A percentile compares a stretch with the other conserved stretches of the same genome.
phyloP scores from a whole-genome alignment of 1,140 invertebrate genomes.

The Trichomalopsis sarcophagae region DNA sequence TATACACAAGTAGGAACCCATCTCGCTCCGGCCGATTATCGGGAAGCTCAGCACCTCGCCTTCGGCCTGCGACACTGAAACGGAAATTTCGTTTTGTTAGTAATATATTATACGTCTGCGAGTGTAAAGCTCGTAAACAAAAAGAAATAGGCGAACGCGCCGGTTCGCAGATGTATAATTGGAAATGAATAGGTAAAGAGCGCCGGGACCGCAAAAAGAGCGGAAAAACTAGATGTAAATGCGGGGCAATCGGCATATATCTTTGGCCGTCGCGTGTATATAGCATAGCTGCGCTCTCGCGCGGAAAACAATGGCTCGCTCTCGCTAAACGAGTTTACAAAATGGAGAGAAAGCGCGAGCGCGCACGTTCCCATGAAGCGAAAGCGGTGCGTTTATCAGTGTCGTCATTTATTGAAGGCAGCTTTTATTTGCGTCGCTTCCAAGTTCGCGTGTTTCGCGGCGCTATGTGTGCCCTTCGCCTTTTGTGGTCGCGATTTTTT shows the following conservation, averaged over 20 bases:
- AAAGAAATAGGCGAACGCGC: background rate
- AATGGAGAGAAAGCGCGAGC: constrained; percentile 21
- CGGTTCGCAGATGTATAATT: constrained; percentile 27
- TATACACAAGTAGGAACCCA: constrained; percentile 91
- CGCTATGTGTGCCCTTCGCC: background rate
- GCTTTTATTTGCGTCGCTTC: constrained; percentile 47
- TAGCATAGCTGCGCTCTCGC: background rate
- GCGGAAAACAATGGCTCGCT: constrained; percentile 46
- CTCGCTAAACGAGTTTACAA: constrained; percentile 45
- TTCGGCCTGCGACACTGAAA: constrained; percentile 73
- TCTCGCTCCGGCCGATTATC: constrained; percentile 88
- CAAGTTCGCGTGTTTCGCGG: background rate
- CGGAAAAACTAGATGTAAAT: constrained; percentile 43
- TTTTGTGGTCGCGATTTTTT: constrained; percentile 1
- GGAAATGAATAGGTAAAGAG: constrained; percentile 39
- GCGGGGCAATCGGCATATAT: constrained; percentile 43
- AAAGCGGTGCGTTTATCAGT: constrained; percentile 51
- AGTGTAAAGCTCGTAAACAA: background rate
- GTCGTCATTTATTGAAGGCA: constrained; percentile 54
- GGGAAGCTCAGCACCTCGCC: constrained; percentile 85
- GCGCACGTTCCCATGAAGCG: background rate
- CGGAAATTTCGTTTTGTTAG: constrained; percentile 1
- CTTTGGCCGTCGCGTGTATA: constrained; percentile 1
- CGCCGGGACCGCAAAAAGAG: constrained; percentile 20
- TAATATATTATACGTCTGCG: background rate